Evolutionary conservation across 2,113 vertebrate genomes (phyloP), one percentile per base, ranked within the genome.

Genomic region (Galeopterus variegatus): DNA sequence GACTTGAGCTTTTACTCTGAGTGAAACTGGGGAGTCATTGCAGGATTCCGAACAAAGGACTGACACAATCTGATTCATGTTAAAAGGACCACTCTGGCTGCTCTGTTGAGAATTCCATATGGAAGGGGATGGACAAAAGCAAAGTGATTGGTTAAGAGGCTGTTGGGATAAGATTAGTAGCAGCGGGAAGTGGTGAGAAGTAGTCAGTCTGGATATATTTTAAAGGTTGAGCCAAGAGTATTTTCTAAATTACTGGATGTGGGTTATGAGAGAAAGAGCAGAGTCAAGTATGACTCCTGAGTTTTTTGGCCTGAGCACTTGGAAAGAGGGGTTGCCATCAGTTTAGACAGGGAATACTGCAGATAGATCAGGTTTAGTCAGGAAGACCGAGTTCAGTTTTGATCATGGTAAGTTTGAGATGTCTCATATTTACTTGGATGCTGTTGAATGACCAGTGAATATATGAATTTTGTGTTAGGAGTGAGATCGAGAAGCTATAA

Each of bases 341-440:
- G 19, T 26, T 93, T 88, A 79, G 41, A 41, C 41, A 41, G 56
- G 13, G 48, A 84, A 69, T 88, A 28, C 14, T 82, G 2, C 15
- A 65, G 31, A 26, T 89, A 77, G 33, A 58, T 88, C 33, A 82
- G 21, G 36, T 88, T 85, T 88, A 81, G 23, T 2, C 72, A 88
- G n/a, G 64, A 88, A 70, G 21, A 48, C 88, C 24, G 19, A 93
- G 60, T 85, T 95, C 8, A 75, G 0, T 92, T 94, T 95, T 88
- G 45, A 23, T 92, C 52, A 83, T 62, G 24, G 75, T 89, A 92
- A 85, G 8, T 93, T 96, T 88, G 48, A 69, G 60, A 31, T 82
- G 3, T 88, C 15, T 85, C 14, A 52, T 93, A 54, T 80, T 94
- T 7, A 45, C 21, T 83, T 82, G 6, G 52, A 21, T 93, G 23